Conservation (phyloP, 1,140 invertebrate species). For the Zaprionus inermis region DNA sequence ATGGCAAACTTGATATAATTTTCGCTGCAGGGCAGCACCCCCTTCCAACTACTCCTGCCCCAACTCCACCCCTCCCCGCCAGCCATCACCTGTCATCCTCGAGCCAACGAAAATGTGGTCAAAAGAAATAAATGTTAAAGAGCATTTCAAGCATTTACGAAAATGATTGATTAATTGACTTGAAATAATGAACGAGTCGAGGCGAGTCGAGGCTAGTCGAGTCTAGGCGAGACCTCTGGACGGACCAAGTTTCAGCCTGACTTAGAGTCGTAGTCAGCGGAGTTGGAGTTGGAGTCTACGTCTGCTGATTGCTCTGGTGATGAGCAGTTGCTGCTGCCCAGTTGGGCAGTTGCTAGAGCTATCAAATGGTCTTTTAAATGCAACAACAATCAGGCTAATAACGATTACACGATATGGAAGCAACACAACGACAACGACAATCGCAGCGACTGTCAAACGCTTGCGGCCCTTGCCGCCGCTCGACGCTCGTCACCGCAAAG, state of each 20-base stretch:
- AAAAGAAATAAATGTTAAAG: conserved; percentile 44
- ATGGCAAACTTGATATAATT: conserved; percentile 44
- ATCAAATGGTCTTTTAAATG: conserved; percentile 69
- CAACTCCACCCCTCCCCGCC: not conserved
- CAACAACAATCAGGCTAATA: conserved; percentile 52
- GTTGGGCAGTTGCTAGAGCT: conserved; percentile 47
- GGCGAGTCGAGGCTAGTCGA: not conserved
- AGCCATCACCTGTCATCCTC: conserved; percentile 3
- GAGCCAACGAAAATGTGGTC: conserved; percentile 21
- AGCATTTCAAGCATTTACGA: conserved; percentile 56
- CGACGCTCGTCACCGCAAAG: conserved; percentile 1
- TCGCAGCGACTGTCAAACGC: conserved; percentile 45
- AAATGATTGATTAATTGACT: conserved; percentile 77
- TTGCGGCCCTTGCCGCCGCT: conserved; percentile 17
- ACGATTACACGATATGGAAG: conserved; percentile 61
- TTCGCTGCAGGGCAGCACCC: conserved; percentile 24
- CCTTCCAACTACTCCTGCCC: not conserved
- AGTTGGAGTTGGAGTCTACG: not conserved
- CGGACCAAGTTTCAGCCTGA: not conserved
- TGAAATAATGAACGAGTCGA: conserved; percentile 39
- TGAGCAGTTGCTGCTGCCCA: conserved; percentile 32
- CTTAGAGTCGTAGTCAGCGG: not conserved
- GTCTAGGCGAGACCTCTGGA: not conserved
- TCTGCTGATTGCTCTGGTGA: conserved; percentile 35
- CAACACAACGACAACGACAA: conserved; percentile 28